A percentile compares a stretch with the other conserved stretches of the same genome.
Evolutionary conservation across 2,888 invertebrate species (phyloP).

Genomic region (Drosophila koepferae): DNA sequence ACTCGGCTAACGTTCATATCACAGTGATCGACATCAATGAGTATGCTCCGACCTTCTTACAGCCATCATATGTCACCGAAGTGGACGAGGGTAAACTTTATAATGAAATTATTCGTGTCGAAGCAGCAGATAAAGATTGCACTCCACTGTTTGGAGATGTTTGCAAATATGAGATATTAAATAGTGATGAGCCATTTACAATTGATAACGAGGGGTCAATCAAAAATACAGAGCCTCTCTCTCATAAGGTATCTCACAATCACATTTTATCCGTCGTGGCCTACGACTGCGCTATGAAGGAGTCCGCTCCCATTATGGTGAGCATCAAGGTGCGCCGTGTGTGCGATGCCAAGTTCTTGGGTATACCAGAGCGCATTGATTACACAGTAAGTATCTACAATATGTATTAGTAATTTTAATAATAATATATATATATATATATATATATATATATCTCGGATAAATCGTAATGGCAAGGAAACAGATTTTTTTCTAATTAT

Average conservation of each 20-base stretch:
- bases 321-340: slow-evolving; percentile 96
- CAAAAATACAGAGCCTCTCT: slow-evolving; percentile 96
- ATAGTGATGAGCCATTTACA: slow-evolving; percentile 94
- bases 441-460: no score
- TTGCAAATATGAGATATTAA: slow-evolving; percentile 98
- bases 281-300: slow-evolving; percentile 98
- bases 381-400: slow-evolving; percentile 78
- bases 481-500: no score
- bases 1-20: slow-evolving; percentile 96
- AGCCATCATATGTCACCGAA: slow-evolving; percentile 95
- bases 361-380: slow-evolving; percentile 86
- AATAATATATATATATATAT: neutral
- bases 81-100: slow-evolving; percentile 95
- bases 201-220: slow-evolving; percentile 98
- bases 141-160: slow-evolving; percentile 97
- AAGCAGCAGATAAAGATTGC: slow-evolving; percentile 97
- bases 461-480: no score
- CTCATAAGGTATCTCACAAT: slow-evolving; percentile 96
- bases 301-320: slow-evolving; percentile 97
- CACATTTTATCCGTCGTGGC: slow-evolving; percentile 98
- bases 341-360: slow-evolving; percentile 92
- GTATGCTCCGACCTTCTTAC: slow-evolving; percentile 95
- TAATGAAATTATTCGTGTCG: slow-evolving; percentile 95
- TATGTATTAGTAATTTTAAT: no score
- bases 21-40: slow-evolving; percentile 98